Evolutionary conservation across 2,888 invertebrate genomes (phyloP), one percentile per base, ranked within the genome.

Genomic region (Clepsis dumicolana): DNA sequence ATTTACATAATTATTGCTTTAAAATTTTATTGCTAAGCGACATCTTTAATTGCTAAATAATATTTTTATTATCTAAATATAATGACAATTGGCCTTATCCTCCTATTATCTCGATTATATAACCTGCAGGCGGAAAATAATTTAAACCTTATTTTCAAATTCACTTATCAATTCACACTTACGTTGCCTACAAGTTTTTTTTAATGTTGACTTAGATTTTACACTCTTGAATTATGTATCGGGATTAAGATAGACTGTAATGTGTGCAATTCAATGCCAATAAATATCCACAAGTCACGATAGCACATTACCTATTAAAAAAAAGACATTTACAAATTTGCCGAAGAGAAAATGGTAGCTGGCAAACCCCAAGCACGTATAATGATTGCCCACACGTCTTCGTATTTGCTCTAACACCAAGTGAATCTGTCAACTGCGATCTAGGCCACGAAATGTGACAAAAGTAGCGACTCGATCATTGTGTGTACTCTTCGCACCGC

Each of bases 381-480:
- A 32, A 29, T n/a, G 48, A 48, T 50, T 63, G 53, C 18, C 56
- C 54, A 63, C 67, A 68, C 62, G 67, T 59, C 67, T 16, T 25
- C 41, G 7, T 64, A 44, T 68, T 68, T 68, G 57, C 38, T 24
- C 41, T 65, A 61, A 69, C 59, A 65, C 52, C 64, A 65, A n/a
- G 64, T 60, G 56, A 66, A 48, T 60, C 52, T 65, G 54, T 32
- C 65, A 65, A 27, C 44, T 48, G 38, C 60, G 71, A 79, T 81
- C 76, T 79, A 74, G 81, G 74, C 75, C 78, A 72, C 68, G 67
- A 52, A 62, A 65, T 74, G 84, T 85, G 88, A 75, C 74, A 86
- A 85, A 88, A 84, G 80, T 88, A 82, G 84, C 88, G 75, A 79
- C 80, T 85, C 83, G 78, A 75, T 80, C 76, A 79, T 73, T 83